Evolutionary conservation across 2,113 vertebrate species (phyloP), one percentile per base, ranked within the genome.

Genomic region (Nycticryphes semicollaris): DNA sequence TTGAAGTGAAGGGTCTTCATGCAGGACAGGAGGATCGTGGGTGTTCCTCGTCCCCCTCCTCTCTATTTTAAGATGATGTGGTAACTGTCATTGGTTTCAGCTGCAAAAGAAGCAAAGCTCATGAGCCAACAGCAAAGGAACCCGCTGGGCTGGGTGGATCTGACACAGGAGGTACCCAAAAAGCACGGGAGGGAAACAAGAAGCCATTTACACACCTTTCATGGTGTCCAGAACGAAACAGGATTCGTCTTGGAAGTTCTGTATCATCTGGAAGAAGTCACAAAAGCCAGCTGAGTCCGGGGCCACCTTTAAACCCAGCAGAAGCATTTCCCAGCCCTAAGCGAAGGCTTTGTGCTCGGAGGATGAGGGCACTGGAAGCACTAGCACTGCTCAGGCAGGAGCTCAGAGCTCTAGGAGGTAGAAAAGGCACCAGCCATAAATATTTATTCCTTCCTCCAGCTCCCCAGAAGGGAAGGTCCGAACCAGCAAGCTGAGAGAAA

Each of bases 211-310:
- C 91, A 0, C 47, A 95, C 99, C 99, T 99, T 99, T 99, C 99
- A 99, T 99, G 80, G 99, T 99, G 97, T 99, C 99, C 98, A 99
- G 97, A 93, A 99, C 97, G 93, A 99, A 99, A 97, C 99, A 99
- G 14, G 99, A 98, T 98, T 99, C 99, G 67, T 99, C 99, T 94
- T 99, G 99, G 97, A 99, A 99, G 95, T 99, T 99, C 96, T 99
- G 99, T 87, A 99, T 99, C 99, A 99, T 99, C 99, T 99, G 97
- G 78, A 94, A 95, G 73, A 77, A 82, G 28, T 14, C 96, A 90
- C 1, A 25, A 88, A 84, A n/a, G 41, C 5, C 21, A 51, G 25
- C 27, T 51, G 6, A 77, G 62, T 3, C 37, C 4, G 14, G 17
- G 45, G 16, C 45, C 7, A 43, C 2, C 7, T 14, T 22, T 4